Evolutionary conservation across 2,888 invertebrate genomes (phyloP).

Genomic region (Drosophila gaucha): DNA sequence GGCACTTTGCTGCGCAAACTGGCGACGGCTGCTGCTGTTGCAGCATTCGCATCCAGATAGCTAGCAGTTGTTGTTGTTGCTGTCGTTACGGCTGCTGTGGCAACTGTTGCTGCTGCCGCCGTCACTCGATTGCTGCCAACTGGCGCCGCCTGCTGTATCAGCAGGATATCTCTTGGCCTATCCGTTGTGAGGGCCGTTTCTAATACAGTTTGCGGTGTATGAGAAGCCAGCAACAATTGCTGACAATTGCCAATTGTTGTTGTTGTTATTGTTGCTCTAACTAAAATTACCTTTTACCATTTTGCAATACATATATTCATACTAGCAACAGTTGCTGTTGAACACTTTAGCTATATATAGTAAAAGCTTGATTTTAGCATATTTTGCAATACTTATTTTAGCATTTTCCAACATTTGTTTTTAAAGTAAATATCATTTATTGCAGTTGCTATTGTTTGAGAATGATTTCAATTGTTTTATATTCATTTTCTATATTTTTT

Average conservation of each 20-base stretch:
- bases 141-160: conserved; percentile 80
- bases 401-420: neutral
- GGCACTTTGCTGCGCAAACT: conserved; percentile 82
- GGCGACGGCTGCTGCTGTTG: conserved; percentile 69
- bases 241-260: conserved; percentile 5
- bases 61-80: conserved; percentile 33
- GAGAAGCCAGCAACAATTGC: conserved; percentile 29
- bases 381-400: neutral
- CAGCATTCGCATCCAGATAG: conserved; percentile 60
- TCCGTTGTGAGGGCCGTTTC: conserved; percentile 81
- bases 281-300: neutral
- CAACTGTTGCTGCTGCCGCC: conserved; percentile 22
- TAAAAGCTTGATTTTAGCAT: neutral
- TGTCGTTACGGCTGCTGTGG: conserved; percentile 28
- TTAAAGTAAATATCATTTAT: neutral
- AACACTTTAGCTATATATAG: no score
- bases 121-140: conserved; percentile 47
- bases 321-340: neutral
- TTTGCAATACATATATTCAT: neutral
- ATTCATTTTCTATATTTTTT: neutral
- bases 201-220: conserved; percentile 10
- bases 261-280: conserved; percentile 6
- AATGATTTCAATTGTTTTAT: no score
- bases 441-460: neutral
- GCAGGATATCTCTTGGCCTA: conserved; percentile 79